Evolutionary conservation across 2,888 invertebrate species (phyloP).

Genomic region (Tenthredo distinguenda): DNA sequence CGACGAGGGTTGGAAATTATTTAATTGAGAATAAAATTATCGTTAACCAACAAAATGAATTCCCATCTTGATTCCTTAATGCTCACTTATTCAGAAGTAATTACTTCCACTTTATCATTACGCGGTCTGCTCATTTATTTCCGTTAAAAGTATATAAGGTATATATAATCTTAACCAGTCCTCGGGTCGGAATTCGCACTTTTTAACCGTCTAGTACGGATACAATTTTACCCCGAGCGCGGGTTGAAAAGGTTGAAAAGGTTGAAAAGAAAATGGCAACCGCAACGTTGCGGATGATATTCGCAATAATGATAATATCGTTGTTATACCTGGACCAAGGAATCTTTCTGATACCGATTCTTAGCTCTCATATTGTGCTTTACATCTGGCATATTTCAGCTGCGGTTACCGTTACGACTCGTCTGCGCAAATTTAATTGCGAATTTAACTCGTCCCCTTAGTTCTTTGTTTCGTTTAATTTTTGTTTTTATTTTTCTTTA

Average conservation of each 20-base stretch:
- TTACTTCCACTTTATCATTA: slow-evolving; percentile 41
- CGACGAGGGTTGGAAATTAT: neutral
- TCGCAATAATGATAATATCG: neutral
- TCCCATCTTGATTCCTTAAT: slow-evolving; percentile 39
- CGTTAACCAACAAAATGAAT: slow-evolving; percentile 32
- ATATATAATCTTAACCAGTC: neutral
- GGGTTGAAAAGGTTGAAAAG: neutral
- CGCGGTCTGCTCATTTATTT: slow-evolving; percentile 26
- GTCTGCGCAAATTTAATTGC: neutral
- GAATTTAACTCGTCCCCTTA: neutral
- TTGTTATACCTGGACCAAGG: slow-evolving; percentile 15
- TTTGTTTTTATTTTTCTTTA: neutral
- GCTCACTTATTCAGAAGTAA: slow-evolving; percentile 34
- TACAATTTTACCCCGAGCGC: neutral
- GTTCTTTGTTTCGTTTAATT: neutral
- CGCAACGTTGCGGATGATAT: neutral
- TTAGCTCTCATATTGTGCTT: neutral
- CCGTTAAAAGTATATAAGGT: slow-evolving; percentile 20
- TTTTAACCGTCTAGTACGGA: neutral
- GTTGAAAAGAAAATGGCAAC: neutral
- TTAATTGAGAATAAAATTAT: slow-evolving; percentile 38
- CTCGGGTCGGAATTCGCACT: neutral
- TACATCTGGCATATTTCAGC: neutral
- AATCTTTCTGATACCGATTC: slow-evolving; percentile 16
- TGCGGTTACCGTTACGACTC: neutral